Conservation (phyloP, 2,113 vertebrate genomes). For the Elachura formosa region DNA sequence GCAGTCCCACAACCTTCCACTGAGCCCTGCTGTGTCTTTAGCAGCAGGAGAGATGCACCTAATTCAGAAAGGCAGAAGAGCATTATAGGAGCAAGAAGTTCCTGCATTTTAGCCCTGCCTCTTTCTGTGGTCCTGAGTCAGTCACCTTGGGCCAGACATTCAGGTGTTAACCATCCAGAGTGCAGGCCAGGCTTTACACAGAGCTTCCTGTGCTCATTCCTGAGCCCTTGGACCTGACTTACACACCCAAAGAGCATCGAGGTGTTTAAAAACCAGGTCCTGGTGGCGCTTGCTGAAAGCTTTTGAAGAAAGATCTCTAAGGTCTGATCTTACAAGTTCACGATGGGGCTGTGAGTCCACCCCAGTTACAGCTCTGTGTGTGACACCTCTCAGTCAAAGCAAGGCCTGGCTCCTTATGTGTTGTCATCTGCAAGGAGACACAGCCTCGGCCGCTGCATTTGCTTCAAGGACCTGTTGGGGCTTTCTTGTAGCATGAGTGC, state of each 20-base stretch:
- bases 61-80: neutral
- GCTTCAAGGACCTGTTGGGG: neutral
- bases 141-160: neutral
- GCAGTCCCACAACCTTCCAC: neutral
- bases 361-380: fast-evolving
- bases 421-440: neutral
- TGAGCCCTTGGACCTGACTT: neutral
- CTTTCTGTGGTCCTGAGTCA: neutral
- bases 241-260: fast-evolving
- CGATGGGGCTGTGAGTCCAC: neutral
- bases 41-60: neutral
- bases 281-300: too few species aligned
- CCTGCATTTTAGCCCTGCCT: neutral
- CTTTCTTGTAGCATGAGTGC: neutral
- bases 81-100: neutral
- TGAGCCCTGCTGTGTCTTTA: neutral
- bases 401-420: neutral
- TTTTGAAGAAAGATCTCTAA: neutral
- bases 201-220: neutral
- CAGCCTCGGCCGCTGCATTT: fast-evolving
- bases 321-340: neutral
- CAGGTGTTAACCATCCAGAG: neutral
- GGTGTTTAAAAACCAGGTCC: neutral
- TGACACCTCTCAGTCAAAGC: neutral
- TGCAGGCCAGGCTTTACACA: neutral